Evolutionary conservation across 2,888 invertebrate genomes (phyloP), one percentile per base, ranked within the genome.

Genomic region (Eupeodes latifasciatus): DNA sequence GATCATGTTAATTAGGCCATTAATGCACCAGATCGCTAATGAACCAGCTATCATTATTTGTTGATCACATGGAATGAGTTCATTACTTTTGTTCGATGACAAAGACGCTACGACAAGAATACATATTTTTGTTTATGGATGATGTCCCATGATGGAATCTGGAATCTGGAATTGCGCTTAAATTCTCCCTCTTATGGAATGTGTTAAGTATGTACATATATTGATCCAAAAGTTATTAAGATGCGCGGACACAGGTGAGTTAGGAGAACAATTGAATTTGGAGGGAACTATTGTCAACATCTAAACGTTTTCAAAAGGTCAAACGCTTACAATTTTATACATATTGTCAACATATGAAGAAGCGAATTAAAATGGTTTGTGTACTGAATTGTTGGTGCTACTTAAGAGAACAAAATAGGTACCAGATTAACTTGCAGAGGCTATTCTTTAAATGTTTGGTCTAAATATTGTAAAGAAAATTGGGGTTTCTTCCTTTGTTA

Each of bases 1-100:
- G 83, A 53, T 79, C 86, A 86, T 82, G 86, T 86, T 83, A 86
- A 86, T 86, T 79, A 86, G 86, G 75, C 86, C 71, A 86, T 86
- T 79, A 86, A 79, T 79, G 79, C 69, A 44, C 57, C 62, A 57
- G 72, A 78, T 69, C 79, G 86, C 86, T 86, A 86, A 86, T 86
- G 86, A 86, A 86, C 83, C 78, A 82, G 82, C 55, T 75, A 83
- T 86, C 86, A 86, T 79, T 86, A 85, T 85, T 85, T 86, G 86
- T 86, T 86, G 86, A 86, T 79, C 82, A 86, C 51, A 27, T 71
- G 82, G 79, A 83, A 86, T 86, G 79, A 82, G 79, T 83, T 83
- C 86, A 83, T 83, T 82, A 82, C 86, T 86, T 83, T 79, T 83
- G 79, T 86, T 86, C 62, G 34, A 67, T 47, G 47, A 74, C 79